Conservation (phyloP, 2,888 invertebrate species). For the Conchocele bisecta region DNA sequence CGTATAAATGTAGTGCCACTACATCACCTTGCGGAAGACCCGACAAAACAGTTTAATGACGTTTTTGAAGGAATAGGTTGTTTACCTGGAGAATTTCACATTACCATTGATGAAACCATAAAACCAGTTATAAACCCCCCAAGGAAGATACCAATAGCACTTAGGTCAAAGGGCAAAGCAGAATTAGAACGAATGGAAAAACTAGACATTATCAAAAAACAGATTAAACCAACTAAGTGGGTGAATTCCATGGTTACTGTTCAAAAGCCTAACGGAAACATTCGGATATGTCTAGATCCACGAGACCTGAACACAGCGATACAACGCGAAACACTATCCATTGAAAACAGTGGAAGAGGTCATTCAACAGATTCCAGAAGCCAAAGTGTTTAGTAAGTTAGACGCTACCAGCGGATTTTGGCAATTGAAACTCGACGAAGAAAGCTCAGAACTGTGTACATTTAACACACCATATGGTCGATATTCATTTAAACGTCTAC, state of each 20-base stretch:
- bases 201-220: constrained; percentile 40
- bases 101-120: constrained; percentile 27
- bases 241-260: constrained; percentile 57
- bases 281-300: constrained; percentile 55
- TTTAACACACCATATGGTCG: constrained; percentile 41
- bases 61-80: constrained; percentile 45
- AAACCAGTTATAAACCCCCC: constrained; percentile 50
- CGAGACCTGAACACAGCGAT: constrained; percentile 54
- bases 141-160: constrained; percentile 46
- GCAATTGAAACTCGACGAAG: constrained; percentile 22
- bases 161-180: constrained; percentile 42
- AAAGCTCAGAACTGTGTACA: constrained; percentile 32
- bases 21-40: neutral
- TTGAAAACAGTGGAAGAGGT: constrained; percentile 12
- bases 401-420: constrained; percentile 3
- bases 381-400: neutral
- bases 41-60: constrained; percentile 12
- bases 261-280: constrained; percentile 24
- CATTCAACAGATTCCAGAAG: neutral
- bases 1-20: neutral
- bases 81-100: constrained; percentile 32
- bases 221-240: constrained; percentile 55
- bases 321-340: constrained; percentile 30
- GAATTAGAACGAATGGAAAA: constrained; percentile 53
- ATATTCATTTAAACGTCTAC: constrained; percentile 37